Evolutionary conservation across 2,113 vertebrate species (phyloP).

Genomic region (Pyxicephalus adspersus): DNA sequence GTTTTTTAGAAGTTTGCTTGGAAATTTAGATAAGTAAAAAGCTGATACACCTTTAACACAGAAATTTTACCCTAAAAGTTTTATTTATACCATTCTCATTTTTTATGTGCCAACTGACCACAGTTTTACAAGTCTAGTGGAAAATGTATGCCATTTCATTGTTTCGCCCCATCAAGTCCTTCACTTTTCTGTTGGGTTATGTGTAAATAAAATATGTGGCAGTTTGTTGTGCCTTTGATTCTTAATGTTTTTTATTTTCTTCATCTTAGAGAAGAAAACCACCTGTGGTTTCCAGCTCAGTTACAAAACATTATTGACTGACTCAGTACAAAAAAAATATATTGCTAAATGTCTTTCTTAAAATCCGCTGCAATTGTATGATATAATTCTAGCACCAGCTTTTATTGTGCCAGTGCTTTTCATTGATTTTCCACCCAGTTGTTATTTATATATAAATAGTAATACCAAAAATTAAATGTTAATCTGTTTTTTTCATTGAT

Average conservation of each 20-base stretch:
- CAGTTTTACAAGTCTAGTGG: no score
- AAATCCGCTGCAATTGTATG: neutral
- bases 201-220: neutral
- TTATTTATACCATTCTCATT: neutral
- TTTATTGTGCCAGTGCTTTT: neutral
- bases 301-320: neutral
- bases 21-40: no score
- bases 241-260: neutral
- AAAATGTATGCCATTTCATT: no score
- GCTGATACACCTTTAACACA: no score
- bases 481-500: neutral
- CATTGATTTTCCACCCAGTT: neutral
- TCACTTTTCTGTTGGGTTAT: neutral
- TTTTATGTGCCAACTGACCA: no score
- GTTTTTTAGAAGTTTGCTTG: no score
- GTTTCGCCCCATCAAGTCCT: neutral
- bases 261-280: neutral
- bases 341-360: neutral
- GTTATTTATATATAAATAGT: neutral
- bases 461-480: neutral
- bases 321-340: neutral
- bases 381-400: neutral
- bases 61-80: no score
- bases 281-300: neutral
- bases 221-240: neutral